phyloP scores from a whole-genome alignment of 1,140 invertebrate species.

The Sitobion miscanthi region DNA sequence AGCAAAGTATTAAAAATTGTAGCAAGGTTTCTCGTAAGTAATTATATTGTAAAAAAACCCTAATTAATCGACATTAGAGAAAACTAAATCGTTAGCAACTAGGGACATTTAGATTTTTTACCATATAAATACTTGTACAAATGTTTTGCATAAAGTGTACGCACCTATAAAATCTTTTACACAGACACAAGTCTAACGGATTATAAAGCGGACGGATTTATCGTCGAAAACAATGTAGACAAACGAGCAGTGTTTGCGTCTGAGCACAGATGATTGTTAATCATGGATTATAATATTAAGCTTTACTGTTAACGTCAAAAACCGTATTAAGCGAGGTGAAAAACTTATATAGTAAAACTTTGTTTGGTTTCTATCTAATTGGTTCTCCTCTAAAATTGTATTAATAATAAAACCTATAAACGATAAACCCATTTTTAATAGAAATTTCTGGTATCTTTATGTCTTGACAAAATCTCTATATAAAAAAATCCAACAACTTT shows the following conservation, averaged over 20 bases:
- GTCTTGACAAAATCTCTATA: background rate
- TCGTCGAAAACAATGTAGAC: background rate
- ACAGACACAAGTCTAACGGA: background rate
- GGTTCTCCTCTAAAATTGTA: background rate
- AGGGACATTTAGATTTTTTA: background rate
- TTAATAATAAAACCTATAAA: slow-evolving; percentile 12
- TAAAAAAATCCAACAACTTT: background rate
- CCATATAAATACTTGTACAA: background rate
- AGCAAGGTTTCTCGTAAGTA: too few species aligned
- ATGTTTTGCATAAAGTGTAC: background rate
- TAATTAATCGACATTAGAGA: background rate
- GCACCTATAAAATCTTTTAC: background rate
- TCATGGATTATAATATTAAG: background rate
- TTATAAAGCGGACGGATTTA: background rate
- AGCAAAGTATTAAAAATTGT: too few species aligned
- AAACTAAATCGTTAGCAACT: background rate
- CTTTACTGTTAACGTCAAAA: background rate
- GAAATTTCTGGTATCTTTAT: background rate
- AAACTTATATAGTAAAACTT: background rate
- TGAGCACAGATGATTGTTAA: background rate
- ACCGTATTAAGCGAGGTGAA: background rate
- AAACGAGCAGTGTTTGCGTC: background rate
- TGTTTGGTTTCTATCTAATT: background rate
- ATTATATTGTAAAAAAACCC: too few species aligned
- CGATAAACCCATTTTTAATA: background rate